These are phyloP conservation scores for Poecilia picta DNA, from an alignment of 2,797 vertebrate genomes.

Conservation along the genomic window DNA sequence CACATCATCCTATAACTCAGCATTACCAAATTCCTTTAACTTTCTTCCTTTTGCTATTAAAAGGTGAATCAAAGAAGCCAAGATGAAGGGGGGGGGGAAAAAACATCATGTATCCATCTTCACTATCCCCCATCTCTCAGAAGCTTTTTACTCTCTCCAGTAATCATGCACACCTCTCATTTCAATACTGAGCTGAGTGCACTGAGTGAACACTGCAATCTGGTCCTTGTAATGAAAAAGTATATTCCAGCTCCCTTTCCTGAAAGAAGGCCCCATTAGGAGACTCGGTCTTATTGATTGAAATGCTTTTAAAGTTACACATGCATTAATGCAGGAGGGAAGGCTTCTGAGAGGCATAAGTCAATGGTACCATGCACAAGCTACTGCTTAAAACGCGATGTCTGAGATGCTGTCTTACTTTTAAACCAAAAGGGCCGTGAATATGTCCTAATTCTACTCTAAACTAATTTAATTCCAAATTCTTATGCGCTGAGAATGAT, in stretches of 20 bases:
- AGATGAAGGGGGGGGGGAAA: constrained; percentile 22
- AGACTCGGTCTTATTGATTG: constrained; percentile 79
- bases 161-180: constrained; percentile 75
- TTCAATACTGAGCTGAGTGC: constrained; percentile 73
- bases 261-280: constrained; percentile 80
- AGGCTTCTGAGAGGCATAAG: constrained; percentile 55
- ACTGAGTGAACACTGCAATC: constrained; percentile 66
- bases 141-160: constrained; percentile 67
- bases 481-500: constrained; percentile 17
- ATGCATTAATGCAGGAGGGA: constrained; percentile 71
- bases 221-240: constrained; percentile 76
- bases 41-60: constrained; percentile 48
- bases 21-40: constrained; percentile 32
- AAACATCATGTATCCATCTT: constrained; percentile 40
- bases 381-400: constrained; percentile 39
- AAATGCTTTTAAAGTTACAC: constrained; percentile 82
- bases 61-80: constrained; percentile 55
- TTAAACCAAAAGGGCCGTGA: constrained; percentile 5
- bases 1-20: constrained; percentile 33
- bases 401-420: constrained; percentile 9
- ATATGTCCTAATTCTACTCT: constrained; percentile 17
- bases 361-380: constrained; percentile 52
- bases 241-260: constrained; percentile 74
- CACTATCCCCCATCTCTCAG: constrained; percentile 53
- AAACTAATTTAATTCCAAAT: constrained; percentile 29